These are phyloP conservation scores for Drosophila tani DNA, from an alignment of 1,140 invertebrate species.

Conservation along the genomic window DNA sequence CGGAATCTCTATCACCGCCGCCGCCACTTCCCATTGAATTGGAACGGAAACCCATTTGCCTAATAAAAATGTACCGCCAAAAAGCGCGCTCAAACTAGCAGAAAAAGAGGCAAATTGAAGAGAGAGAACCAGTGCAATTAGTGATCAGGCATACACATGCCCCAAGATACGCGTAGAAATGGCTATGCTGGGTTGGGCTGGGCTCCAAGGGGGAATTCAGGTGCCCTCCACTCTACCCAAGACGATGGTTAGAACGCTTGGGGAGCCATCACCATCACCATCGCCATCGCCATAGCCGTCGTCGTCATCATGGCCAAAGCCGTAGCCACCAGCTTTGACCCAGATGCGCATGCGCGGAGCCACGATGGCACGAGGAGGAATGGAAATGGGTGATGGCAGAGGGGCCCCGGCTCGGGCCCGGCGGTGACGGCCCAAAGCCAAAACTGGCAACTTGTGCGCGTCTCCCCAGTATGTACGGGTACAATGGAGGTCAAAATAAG, in stretches of 20 bases:
- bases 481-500: background rate
- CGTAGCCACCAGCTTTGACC: constrained; percentile 66
- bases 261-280: constrained; percentile 57
- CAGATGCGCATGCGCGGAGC: constrained; percentile 66
- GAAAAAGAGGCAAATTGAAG: constrained; percentile 51
- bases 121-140: constrained; percentile 44
- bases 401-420: constrained; percentile 3
- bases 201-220: constrained; percentile 17
- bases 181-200: background rate
- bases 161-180: constrained; percentile 9
- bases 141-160: constrained; percentile 5
- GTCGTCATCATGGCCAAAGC: constrained; percentile 50
- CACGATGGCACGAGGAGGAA: constrained; percentile 14
- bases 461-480: constrained; percentile 41
- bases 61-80: constrained; percentile 50
- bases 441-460: constrained; percentile 69
- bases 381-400: constrained; percentile 1
- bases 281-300: constrained; percentile 56
- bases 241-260: constrained; percentile 52
- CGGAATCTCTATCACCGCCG: constrained; percentile 29
- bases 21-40: constrained; percentile 41
- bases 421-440: constrained; percentile 45
- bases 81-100: constrained; percentile 39
- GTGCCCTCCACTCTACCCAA: constrained; percentile 32
- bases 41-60: constrained; percentile 53